Evolutionary conservation across 2,888 invertebrate species (phyloP), one percentile per base, ranked within the genome.

Genomic region (Epistrophella euchroma): DNA sequence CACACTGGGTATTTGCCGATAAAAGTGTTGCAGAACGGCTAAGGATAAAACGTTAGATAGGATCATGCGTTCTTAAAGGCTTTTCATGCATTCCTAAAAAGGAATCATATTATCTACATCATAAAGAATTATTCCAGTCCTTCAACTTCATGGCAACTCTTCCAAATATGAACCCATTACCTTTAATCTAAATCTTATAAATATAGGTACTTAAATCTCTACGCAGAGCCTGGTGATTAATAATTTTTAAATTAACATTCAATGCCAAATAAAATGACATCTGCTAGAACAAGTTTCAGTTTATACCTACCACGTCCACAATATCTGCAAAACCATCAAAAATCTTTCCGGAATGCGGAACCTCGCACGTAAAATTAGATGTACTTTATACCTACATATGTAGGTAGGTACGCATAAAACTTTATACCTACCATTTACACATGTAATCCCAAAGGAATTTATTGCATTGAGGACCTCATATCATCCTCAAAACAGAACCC

Each of bases 281-380:
- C 58, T 70, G 32, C 19, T 74, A 28, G 52, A 74, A 71, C 60
- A 73, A 77, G 72, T 45, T 73, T 73, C 55, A 80, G 37, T n/a
- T n/a, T n/a, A n/a, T 68, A 43, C 40, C 6, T 5, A 40, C 4
- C 50, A 52, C 3, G 50, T 25, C 25, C 7, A 22, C n/a, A 58
- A 17, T 58, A 75, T 80, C 71, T 52, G 35, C 43, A 47, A 35
- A 56, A 35, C n/a, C 35, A 80, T 66, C 47, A 60, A 68, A 68
- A 55, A 81, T 25, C 72, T 56, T 22, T 19, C 15, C 45, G 86
- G 86, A 86, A 86, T 86, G 86, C 86, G 86, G 86, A 86, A 86
- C 77, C 64, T 70, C 25, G 25, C 32, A 28, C 28, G 28, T 28
- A 28, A 5, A 28, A 0, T 0, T 28, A 28, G 6, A 28, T 4